Base-by-base conservation (phyloP, 2,797 vertebrate genomes). In the Pseudomugil gertrudae region DNA sequence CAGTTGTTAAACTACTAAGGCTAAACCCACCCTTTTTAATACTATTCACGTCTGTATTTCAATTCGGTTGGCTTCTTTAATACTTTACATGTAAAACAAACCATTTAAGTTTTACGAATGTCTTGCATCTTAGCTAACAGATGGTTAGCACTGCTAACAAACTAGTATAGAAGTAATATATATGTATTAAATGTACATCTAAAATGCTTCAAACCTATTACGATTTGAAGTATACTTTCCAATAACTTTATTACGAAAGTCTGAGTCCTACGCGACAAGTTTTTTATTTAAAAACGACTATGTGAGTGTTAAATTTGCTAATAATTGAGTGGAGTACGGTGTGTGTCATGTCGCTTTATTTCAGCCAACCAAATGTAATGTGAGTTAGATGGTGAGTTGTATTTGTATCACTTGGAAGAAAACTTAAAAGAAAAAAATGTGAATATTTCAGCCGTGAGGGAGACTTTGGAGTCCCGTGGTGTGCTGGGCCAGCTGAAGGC, bases 391-490 rank as follows among this genome's bases (percentile, higher is more conserved):
- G 0, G 1, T 0, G 4, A 19, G 26, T 24, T 27, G n/a, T 14
- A 2, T 1, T 13, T 30, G 0, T 24, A 15, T 48, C 47, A 24
- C 10, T 45, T 3, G 0, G 11, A 10, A 15, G 19, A 13, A 48
- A 29, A 6, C 17, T 1, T 3, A 43, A n/a, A n/a, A 14, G 2
- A 43, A 19, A 43, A 0, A 17, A 0, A 4, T 24, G 0, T 66
- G 5, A 27, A 10, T 14, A 0, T 62, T n/a, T 36, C 21, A 99
- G 98, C 96, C 38, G 84, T 99, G 63, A 96, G 91, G 76, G 96
- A 99, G 24, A 96, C 95, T 0, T 90, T 99, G 86, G 97, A 98
- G 83, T 94, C 95, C 54, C 94, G 93, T 11, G 97, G 98, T 0
- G 95, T 95, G 0, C 72, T 99, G 24, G 93, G 92, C 0, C 92